Evolutionary conservation across 1,140 invertebrate species (phyloP), one percentile per base, ranked within the genome.

Genomic region (Agrypnia vestita): DNA sequence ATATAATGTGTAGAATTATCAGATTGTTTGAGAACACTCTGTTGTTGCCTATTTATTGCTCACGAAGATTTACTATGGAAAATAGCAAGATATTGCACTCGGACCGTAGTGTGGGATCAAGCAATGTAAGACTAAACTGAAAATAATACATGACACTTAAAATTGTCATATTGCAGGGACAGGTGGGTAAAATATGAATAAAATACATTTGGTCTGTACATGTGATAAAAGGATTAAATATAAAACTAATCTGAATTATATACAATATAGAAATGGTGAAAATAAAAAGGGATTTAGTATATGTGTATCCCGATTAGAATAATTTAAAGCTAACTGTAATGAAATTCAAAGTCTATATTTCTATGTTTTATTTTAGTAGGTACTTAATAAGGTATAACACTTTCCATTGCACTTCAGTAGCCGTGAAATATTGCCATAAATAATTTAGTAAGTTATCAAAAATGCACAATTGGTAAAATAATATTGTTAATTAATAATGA

Each of bases 171-270:
- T 35, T 35, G 25, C 25, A 35, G 25, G 25, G 25, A 35, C 25
- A 3, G 25, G 25, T 35, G 25, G 25, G 25, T 35, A 35, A 35
- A 35, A 35, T 35, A 35, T 35, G 25, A 35, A 35, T 35, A 35
- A 35, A 67, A 67, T 67, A 67, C 62, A 67, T 67, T 67, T 67
- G 62, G 62, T 67, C 62, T 67, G 62, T 43, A 67, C 44, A 67
- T 59, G 15, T 59, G 17, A 67, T 15, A 46, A 67, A 44, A n/a
- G 62, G 43, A 59, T 67, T 67, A 67, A 67, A 67, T 47, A 47
- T 44, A 15, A n/a, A 67, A 67, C 62, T 67, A 67, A 67, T 46
- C 21, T 15, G 13, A 44, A 67, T 43, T 67, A 67, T 67, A 3
- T 67, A 67, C 62, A 67, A 67, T 67, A 67, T 43, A 43, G 43